These are phyloP conservation scores for Caenorhabditis sinica DNA, from an alignment of 2,888 invertebrate genomes.

Conservation along the genomic window DNA sequence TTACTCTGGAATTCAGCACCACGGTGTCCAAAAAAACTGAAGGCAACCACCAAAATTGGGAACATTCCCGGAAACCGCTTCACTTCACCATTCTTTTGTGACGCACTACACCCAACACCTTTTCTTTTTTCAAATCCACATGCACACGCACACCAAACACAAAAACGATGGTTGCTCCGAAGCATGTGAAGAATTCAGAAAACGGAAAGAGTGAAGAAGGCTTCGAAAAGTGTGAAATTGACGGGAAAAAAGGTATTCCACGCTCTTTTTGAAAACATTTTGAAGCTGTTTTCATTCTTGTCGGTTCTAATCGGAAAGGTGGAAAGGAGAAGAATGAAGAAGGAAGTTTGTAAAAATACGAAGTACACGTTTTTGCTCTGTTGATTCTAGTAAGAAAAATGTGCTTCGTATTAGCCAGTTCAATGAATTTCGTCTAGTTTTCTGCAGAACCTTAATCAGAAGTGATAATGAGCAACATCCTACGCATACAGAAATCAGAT, in stretches of 20 bases:
- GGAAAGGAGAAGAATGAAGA: constrained; percentile 5
- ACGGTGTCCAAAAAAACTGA: constrained; percentile 52
- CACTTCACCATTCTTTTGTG: constrained; percentile 51
- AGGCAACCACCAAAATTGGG: constrained; percentile 15
- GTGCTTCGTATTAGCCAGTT: constrained; percentile 14
- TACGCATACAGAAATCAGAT: background rate
- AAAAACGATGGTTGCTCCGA: constrained; percentile 48
- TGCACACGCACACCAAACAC: constrained; percentile 15
- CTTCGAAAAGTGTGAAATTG: background rate
- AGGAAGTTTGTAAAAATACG: constrained; percentile 22
- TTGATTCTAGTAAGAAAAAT: constrained; percentile 3
- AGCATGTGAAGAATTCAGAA: constrained; percentile 29
- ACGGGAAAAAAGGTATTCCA: constrained; percentile 53
- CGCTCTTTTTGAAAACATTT: constrained; percentile 40
- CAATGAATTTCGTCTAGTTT: background rate
- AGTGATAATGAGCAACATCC: background rate
- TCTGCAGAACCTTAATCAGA: background rate
- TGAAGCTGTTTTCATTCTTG: constrained; percentile 1
- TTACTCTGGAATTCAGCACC: constrained; percentile 52
- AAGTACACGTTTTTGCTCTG: constrained; percentile 30
- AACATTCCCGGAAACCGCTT: constrained; percentile 59
- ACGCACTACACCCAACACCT: constrained; percentile 33
- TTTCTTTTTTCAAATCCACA: background rate
- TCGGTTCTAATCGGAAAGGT: constrained; percentile 8
- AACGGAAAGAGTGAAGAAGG: background rate